Evolutionary conservation across 2,113 vertebrate genomes (phyloP).

Genomic region (Meleagris gallopavo): DNA sequence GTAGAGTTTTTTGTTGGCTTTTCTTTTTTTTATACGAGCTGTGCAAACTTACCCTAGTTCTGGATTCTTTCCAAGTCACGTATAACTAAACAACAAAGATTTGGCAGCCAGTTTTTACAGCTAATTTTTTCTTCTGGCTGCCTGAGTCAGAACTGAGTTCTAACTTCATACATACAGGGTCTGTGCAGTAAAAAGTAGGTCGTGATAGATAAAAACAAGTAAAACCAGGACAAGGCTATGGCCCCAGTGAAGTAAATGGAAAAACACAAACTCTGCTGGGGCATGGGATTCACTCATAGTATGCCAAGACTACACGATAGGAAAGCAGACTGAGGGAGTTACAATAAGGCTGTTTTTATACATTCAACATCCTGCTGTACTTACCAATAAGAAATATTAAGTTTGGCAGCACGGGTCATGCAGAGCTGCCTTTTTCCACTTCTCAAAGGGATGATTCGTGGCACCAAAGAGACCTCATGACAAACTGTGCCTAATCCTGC

Average conservation of each 20-base stretch:
- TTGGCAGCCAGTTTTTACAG: conserved; percentile 66
- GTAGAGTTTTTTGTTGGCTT: background rate
- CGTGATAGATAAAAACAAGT: background rate
- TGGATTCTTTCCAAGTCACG: conserved; percentile 51
- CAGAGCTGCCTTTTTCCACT: background rate
- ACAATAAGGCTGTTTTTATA: background rate
- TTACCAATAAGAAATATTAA: accelerated
- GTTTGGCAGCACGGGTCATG: accelerated
- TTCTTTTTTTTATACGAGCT: background rate
- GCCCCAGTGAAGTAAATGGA: background rate
- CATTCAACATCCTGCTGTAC: accelerated
- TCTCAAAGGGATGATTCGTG: background rate
- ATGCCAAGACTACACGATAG: accelerated
- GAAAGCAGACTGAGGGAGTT: accelerated
- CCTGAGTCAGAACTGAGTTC: conserved; percentile 55
- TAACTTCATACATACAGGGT: background rate
- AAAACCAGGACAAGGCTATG: conserved; percentile 1
- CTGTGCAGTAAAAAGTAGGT: conserved; percentile 55
- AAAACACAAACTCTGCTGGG: background rate
- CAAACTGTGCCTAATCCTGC: background rate
- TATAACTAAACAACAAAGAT: conserved; percentile 63
- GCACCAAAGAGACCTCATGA: background rate
- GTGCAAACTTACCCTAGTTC: conserved; percentile 16
- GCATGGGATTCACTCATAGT: background rate
- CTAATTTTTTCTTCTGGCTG: conserved; percentile 58